These are phyloP conservation scores for Polyommatus icarus DNA, from an alignment of 2,888 invertebrate genomes.

Conservation along the genomic window DNA sequence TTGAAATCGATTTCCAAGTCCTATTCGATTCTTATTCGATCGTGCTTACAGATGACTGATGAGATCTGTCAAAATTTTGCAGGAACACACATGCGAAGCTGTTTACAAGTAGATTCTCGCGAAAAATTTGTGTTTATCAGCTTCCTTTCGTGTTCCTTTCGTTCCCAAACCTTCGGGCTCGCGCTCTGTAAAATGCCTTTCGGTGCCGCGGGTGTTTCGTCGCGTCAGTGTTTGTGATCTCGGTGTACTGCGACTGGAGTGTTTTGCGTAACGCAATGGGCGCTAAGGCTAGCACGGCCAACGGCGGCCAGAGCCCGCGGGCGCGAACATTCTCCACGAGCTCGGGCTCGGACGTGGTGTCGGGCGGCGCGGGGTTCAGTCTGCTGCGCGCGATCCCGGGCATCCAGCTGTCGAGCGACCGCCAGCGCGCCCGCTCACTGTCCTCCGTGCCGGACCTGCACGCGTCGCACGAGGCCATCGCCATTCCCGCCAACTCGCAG, in stretches of 20 bases:
- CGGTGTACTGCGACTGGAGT: slow-evolving; percentile 60
- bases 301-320: slow-evolving; percentile 87
- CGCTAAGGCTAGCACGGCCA: slow-evolving; percentile 91
- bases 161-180: slow-evolving; percentile 53
- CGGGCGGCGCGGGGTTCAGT: slow-evolving; percentile 83
- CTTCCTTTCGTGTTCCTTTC: slow-evolving; percentile 58
- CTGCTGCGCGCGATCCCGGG: slow-evolving; percentile 86
- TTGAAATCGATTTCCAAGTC: background rate
- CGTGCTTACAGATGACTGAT: slow-evolving; percentile 39
- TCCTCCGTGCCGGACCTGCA: slow-evolving; percentile 90
- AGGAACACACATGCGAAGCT: slow-evolving; percentile 74
- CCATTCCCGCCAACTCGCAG: slow-evolving; percentile 82
- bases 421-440: slow-evolving; percentile 90
- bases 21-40: background rate
- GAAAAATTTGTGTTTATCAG: slow-evolving; percentile 64
- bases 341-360: slow-evolving; percentile 84
- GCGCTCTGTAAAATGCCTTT: slow-evolving; percentile 74
- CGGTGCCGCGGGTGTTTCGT: slow-evolving; percentile 67
- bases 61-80: slow-evolving; percentile 77
- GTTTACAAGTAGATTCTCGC: slow-evolving; percentile 70
- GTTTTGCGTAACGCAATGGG: slow-evolving; percentile 85
- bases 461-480: slow-evolving; percentile 81
- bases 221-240: slow-evolving; percentile 71
- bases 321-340: slow-evolving; percentile 88
- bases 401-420: slow-evolving; percentile 86